phyloP scores from a whole-genome alignment of 2,113 vertebrate species.

The Thunnus thynnus region DNA sequence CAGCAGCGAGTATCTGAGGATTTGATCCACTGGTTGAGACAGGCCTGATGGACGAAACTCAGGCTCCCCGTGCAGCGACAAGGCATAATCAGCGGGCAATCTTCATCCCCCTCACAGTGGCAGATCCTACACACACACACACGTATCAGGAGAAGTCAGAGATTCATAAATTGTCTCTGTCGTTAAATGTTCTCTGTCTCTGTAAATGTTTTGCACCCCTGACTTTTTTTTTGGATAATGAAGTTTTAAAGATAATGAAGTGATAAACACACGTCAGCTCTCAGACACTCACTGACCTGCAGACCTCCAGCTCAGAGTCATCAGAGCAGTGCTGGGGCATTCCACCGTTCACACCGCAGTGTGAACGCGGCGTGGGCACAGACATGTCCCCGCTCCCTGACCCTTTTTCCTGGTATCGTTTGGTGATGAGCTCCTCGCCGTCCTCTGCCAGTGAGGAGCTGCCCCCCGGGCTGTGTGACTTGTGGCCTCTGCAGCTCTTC shows the following conservation, averaged over 20 bases:
- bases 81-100: constrained; percentile 94
- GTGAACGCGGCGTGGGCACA: constrained; percentile 54
- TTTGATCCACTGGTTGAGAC: constrained; percentile 99
- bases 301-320: constrained; percentile 89
- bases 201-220: background rate
- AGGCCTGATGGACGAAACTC: constrained; percentile 95
- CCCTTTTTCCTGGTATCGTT: constrained; percentile 83
- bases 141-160: background rate
- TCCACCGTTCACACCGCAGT: constrained; percentile 55
- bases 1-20: constrained; percentile 98
- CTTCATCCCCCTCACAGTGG: constrained; percentile 98
- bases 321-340: constrained; percentile 63
- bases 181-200: background rate
- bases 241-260: no score
- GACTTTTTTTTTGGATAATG: no score
- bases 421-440: constrained; percentile 70
- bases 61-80: constrained; percentile 96
- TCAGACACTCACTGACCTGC: constrained; percentile 91
- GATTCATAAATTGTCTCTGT: background rate
- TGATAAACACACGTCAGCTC: background rate
- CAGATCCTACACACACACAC: constrained; percentile 90
- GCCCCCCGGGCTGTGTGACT: constrained; percentile 39
- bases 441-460: constrained; percentile 72
- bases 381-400: constrained; percentile 79
- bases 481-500: constrained; percentile 6